A percentile compares a stretch with the other conserved stretches of the same genome.
These are phyloP conservation scores for Platanista minor DNA, from an alignment of 2,113 vertebrate species.

Conservation along the genomic window DNA sequence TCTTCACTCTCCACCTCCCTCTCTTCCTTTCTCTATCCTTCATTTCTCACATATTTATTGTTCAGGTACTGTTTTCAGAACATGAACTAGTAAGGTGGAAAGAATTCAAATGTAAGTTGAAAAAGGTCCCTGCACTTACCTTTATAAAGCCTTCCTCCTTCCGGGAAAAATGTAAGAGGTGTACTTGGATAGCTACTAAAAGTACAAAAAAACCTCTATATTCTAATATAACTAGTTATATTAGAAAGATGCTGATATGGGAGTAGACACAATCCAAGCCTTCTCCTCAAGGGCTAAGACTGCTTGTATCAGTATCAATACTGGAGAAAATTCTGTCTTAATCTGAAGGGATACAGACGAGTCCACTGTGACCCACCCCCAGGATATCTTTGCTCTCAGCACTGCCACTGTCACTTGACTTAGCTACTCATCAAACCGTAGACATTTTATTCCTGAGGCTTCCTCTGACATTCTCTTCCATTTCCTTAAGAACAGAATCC, in stretches of 20 bases:
- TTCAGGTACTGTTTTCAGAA: background rate
- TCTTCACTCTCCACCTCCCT: background rate
- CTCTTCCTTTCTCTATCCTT: background rate
- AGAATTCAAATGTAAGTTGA: background rate
- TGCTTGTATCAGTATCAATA: background rate
- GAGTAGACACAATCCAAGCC: background rate
- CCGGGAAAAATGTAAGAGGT: background rate
- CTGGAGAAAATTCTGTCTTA: background rate
- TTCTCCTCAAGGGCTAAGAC: background rate
- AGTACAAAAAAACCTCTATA: background rate
- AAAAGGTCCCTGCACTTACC: background rate
- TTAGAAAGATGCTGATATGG: background rate
- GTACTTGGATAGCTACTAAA: background rate
- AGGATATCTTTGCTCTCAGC: too few species aligned
- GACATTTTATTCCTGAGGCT: background rate
- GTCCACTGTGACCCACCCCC: background rate
- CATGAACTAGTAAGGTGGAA: background rate
- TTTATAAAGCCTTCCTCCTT: background rate
- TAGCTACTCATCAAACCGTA: background rate
- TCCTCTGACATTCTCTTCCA: background rate
- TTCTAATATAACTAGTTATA: background rate
- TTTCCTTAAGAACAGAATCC: background rate
- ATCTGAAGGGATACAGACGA: background rate
- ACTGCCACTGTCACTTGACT: background rate
- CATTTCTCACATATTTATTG: background rate